Conservation (phyloP, 2,888 invertebrate genomes). For the Nasonovia ribisnigri region DNA sequence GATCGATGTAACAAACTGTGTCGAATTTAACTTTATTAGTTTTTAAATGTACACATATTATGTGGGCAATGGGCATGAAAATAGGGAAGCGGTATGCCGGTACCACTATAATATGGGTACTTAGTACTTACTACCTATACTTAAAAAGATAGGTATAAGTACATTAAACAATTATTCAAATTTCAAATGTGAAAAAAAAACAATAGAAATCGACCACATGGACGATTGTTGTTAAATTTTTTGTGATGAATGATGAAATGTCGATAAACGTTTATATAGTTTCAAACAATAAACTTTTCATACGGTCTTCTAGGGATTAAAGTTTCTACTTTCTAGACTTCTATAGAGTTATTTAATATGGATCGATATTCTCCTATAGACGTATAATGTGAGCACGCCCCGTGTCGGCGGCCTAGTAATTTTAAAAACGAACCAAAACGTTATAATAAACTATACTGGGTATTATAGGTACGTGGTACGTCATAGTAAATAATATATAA, state of each 20-base stretch:
- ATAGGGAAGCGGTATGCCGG: background rate
- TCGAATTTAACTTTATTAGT: background rate
- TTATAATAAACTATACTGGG: background rate
- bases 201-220: background rate
- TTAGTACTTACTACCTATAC: background rate
- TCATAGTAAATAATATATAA: too few relatives aligned
- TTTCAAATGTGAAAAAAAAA: background rate
- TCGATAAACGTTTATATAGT: background rate
- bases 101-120: conserved; percentile 8
- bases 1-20: background rate
- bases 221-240: background rate
- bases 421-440: background rate
- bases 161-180: background rate
- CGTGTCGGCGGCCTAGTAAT: background rate
- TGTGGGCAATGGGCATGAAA: background rate
- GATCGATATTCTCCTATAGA: background rate
- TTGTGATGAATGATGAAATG: background rate
- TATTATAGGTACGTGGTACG: background rate
- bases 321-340: background rate
- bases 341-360: background rate
- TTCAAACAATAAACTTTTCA: background rate
- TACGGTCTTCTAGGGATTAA: background rate
- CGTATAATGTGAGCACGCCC: background rate
- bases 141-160: background rate
- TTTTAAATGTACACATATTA: background rate